These are phyloP conservation scores for Tenrec ecaudatus DNA, from an alignment of 2,113 vertebrate genomes.

Conservation along the genomic window DNA sequence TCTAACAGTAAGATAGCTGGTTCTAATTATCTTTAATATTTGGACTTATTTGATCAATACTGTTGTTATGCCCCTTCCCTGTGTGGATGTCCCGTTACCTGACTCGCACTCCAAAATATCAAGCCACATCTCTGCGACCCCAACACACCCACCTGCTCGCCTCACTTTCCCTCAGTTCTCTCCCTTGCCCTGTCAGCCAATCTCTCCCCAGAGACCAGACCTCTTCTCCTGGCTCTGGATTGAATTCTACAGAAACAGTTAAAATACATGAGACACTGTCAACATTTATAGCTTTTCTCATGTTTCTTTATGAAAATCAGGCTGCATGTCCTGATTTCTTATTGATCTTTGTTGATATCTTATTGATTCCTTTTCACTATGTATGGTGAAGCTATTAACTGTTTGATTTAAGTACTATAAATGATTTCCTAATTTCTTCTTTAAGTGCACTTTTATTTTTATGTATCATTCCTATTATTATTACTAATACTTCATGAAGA, in stretches of 20 bases:
- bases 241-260: background rate
- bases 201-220: background rate
- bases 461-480: background rate
- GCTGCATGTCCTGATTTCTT: background rate
- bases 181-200: too few species aligned
- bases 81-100: background rate
- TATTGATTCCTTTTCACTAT: background rate
- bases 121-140: background rate
- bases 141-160: background rate
- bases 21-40: background rate
- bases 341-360: background rate
- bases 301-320: background rate
- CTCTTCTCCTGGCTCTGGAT: background rate
- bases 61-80: background rate
- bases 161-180: background rate
- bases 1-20: background rate
- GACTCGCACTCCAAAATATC: background rate
- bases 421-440: background rate
- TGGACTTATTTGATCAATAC: background rate
- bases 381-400: background rate
- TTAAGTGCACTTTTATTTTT: background rate
- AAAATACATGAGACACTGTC: background rate
- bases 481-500: background rate
- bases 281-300: background rate
- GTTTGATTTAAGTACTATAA: background rate